These are phyloP conservation scores for Orthonychiurus folsomi DNA, from an alignment of 2,888 invertebrate genomes.

Conservation along the genomic window DNA sequence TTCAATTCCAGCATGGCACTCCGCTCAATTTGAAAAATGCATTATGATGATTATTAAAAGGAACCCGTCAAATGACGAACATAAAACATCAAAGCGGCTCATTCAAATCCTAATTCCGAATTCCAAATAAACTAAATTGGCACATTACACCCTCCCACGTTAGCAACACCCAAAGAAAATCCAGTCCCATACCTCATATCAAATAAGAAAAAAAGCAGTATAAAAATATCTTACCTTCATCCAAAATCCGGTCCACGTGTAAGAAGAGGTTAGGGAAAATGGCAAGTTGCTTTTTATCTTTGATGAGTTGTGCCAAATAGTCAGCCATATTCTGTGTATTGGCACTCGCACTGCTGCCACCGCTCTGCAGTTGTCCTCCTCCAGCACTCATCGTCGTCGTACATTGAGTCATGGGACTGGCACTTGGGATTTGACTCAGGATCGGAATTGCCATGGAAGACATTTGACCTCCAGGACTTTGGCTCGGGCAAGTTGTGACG, in stretches of 20 bases:
- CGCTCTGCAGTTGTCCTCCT: not conserved
- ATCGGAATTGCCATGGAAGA: not conserved
- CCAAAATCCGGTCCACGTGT: constrained; percentile 96
- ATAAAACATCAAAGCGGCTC: no score
- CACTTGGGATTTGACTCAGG: not conserved
- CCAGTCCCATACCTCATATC: not conserved
- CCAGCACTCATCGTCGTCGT: not conserved
- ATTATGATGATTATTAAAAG: no score
- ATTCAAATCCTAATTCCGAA: no score
- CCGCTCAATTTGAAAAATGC: no score
- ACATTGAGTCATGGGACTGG: no score
- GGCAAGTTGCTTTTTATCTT: constrained; percentile 99
- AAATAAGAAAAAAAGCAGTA: not conserved
- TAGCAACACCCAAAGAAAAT: not conserved
- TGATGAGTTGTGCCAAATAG: constrained; percentile 98
- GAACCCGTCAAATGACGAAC: no score
- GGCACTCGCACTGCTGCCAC: not conserved
- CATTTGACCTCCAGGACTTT: not conserved
- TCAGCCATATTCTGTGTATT: constrained; percentile 60
- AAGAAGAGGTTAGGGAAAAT: constrained; percentile 99
- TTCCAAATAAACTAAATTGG: no score
- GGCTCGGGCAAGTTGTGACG: not conserved
- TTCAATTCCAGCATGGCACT: no score
- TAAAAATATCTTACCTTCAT: constrained; percentile 79
- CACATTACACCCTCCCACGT: no score